Evolutionary conservation across 2,113 vertebrate genomes (phyloP), one percentile per base, ranked within the genome.

Genomic region (Calidris pugnax): DNA sequence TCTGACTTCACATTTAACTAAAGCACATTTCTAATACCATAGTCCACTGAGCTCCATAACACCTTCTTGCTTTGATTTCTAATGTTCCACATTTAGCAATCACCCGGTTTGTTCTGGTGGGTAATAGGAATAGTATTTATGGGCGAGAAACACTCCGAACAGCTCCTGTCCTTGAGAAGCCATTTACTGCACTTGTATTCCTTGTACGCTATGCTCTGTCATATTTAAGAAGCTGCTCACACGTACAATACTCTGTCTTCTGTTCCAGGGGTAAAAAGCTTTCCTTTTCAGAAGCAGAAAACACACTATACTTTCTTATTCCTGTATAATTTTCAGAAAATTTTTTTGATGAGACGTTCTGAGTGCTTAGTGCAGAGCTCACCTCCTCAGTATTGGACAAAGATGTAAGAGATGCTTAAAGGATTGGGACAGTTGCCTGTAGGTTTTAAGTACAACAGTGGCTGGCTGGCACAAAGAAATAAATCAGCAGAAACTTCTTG

Each of bases 81-180:
- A 74, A 68, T 88, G 78, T 90, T 95, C 48, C 64, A 60, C 82
- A 84, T 93, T 88, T 77, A 92, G 43, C 63, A 93, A 91, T 96
- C 64, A 72, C 53, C 43, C 43, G 7, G 4, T 84, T 95, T 91
- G 48, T 88, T 95, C 89, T 88, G 81, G 75, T 43, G 7, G 56
- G 79, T 95, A 96, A 94, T 81, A 90, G 56, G 81, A 96, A 93
- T 33, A 78, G 53, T 94, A 86, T 90, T 95, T 95, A 91, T 53
- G 67, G 30, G 51, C 15, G 14, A 92, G 79, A 96, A 93, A 81
- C 1, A 4, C 64, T 95, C 43, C 1, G 8, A 96, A 91, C 45
- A 89, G 51, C 66, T 94, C 78, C 78, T 89, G 87, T 92, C 89
- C 95, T 96, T 97, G 93, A 91, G 78, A 96, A 96, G 32, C 72